Conservation (phyloP, 2,888 invertebrate genomes). For the Baronia brevicornis region DNA sequence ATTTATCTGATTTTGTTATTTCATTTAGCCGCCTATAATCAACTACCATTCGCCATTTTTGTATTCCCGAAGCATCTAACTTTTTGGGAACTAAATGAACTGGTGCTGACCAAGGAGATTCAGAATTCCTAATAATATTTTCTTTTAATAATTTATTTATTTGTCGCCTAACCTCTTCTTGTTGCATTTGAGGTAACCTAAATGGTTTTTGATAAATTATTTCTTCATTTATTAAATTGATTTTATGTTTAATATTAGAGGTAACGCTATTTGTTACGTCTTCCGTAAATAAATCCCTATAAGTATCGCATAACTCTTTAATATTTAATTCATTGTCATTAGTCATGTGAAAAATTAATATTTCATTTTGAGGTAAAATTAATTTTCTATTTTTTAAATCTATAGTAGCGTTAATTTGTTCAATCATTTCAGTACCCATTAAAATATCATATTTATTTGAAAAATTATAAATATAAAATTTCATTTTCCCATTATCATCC, state of each 20-base stretch:
- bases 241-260: conserved; percentile 5
- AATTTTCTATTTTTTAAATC: conserved; percentile 6
- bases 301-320: conserved; percentile 12
- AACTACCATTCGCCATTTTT: no score
- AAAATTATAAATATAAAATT: conserved; percentile 9
- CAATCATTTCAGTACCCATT: conserved; percentile 16
- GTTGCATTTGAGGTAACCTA: conserved; percentile 6
- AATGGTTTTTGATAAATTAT: conserved; percentile 6
- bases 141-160: conserved; percentile 2
- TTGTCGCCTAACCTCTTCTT: conserved; percentile 3
- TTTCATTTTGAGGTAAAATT: background rate
- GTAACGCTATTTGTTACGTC: conserved; percentile 15
- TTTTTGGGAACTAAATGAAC: no score
- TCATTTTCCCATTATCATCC: conserved; percentile 2
- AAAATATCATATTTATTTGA: conserved; percentile 12
- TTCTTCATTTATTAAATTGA: conserved; percentile 6
- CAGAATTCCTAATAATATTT: no score
- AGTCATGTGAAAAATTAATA: conserved; percentile 14
- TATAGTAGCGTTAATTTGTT: conserved; percentile 7
- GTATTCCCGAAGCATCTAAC: no score
- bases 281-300: conserved; percentile 15
- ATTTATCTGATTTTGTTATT: conserved; percentile 31
- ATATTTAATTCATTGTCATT: conserved; percentile 9
- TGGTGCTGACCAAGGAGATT: no score
- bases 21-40: conserved; percentile 31